Evolutionary conservation across 2,888 invertebrate species (phyloP).

Genomic region (Mechanitis messenoides): DNA sequence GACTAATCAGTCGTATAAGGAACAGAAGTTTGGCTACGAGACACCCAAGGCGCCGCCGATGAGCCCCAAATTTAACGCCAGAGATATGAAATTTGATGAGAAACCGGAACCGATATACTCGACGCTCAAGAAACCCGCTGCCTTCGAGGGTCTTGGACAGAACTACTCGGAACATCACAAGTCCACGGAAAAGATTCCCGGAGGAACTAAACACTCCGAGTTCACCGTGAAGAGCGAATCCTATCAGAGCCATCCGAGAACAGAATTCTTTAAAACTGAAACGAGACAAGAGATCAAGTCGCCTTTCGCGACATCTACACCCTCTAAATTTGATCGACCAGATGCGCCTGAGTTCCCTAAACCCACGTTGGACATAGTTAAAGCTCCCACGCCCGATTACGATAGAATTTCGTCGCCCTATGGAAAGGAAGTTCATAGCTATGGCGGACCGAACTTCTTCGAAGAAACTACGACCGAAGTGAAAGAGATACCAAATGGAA

Average conservation of each 20-base stretch:
- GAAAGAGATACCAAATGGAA: conserved; percentile 74
- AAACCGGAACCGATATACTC: conserved; percentile 64
- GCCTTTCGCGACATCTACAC: conserved; percentile 61
- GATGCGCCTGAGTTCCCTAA: conserved; percentile 37
- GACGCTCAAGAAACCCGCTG: conserved; percentile 52
- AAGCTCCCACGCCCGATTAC: conserved; percentile 60
- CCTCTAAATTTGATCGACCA: conserved; percentile 50
- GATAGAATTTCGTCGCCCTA: conserved; percentile 66
- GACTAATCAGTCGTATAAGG: conserved; percentile 50
- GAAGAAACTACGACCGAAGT: conserved; percentile 73
- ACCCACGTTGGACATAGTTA: conserved; percentile 53
- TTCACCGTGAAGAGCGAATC: conserved; percentile 62
- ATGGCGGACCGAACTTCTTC: conserved; percentile 65
- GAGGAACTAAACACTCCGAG: conserved; percentile 64
- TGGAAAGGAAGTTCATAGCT: conserved; percentile 59
- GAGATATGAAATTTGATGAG: conserved; percentile 67
- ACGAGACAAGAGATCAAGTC: conserved; percentile 57
- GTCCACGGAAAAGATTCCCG: conserved; percentile 64
- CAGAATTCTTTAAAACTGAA: conserved; percentile 56
- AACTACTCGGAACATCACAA: conserved; percentile 65
- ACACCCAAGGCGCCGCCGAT: conserved; percentile 55
- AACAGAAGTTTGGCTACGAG: conserved; percentile 58
- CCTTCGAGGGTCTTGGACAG: conserved; percentile 62
- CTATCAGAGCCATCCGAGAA: conserved; percentile 62
- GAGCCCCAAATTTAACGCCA: conserved; percentile 71